Conservation (phyloP, 2,797 vertebrate genomes). For the Trachurus trachurus region DNA sequence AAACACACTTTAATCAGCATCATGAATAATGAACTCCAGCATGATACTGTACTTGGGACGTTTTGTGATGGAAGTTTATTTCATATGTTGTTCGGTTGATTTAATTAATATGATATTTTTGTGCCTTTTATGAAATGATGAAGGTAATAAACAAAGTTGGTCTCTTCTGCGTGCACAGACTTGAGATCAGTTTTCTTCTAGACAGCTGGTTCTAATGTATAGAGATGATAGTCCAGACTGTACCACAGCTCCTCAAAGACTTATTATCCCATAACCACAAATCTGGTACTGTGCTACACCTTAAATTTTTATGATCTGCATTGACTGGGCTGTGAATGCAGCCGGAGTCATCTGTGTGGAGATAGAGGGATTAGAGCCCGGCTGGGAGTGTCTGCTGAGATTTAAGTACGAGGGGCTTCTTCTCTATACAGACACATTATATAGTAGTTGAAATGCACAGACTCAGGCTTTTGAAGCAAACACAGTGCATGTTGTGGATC, state of each 20-base stretch:
- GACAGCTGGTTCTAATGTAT: background rate
- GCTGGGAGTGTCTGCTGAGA: background rate
- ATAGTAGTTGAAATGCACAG: background rate
- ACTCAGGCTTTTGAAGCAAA: background rate
- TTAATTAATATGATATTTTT: slow-evolving; percentile 7
- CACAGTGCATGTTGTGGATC: slow-evolving; percentile 4
- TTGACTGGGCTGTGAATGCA: slow-evolving; percentile 18
- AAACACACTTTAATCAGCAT: slow-evolving; percentile 40
- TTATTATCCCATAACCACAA: slow-evolving; percentile 23
- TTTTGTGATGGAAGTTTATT: slow-evolving; percentile 8
- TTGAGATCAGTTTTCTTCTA: slow-evolving; percentile 6
- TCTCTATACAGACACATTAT: background rate
- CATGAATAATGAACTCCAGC: slow-evolving; percentile 30
- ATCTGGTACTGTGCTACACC: slow-evolving; percentile 3
- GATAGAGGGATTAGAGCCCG: background rate
- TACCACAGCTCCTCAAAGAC: slow-evolving; percentile 8
- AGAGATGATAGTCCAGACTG: slow-evolving; percentile 18
- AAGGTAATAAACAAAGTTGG: slow-evolving; percentile 7
- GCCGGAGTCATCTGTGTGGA: slow-evolving; percentile 20
- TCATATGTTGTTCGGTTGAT: slow-evolving; percentile 12
- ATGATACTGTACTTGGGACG: background rate
- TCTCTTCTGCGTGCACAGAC: background rate
- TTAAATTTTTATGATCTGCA: slow-evolving; percentile 22
- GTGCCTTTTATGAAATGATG: slow-evolving; percentile 2
- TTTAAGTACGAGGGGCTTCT: background rate